phyloP scores from a whole-genome alignment of 1,140 invertebrate genomes.

The Steinernema feltiae region DNA sequence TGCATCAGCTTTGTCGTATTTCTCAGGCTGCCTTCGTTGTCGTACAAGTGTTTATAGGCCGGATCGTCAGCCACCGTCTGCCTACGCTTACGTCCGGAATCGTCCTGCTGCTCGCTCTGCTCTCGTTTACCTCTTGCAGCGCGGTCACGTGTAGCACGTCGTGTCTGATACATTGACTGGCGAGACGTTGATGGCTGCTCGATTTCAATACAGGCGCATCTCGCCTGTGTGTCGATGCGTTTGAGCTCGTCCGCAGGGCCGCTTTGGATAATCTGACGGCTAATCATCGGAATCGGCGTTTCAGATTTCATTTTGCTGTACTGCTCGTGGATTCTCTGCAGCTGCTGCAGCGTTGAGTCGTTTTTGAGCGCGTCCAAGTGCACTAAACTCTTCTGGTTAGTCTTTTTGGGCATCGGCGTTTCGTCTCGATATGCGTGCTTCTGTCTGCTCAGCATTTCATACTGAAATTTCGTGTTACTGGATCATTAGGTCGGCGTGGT shows the following conservation, averaged over 20 bases:
- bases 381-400: neutral
- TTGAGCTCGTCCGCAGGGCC: neutral
- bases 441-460: constrained; percentile 1
- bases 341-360: neutral
- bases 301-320: neutral
- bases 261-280: neutral
- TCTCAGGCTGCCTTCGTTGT: neutral
- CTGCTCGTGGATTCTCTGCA: neutral
- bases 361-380: neutral
- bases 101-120: neutral
- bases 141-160: neutral
- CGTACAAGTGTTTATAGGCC: neutral
- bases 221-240: neutral
- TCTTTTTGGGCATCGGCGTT: neutral
- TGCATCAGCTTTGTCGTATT: neutral
- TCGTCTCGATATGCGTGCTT: neutral
- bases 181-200: neutral
- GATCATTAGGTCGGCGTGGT: too few species aligned
- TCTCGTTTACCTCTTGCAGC: neutral
- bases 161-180: neutral
- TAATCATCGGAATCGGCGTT: neutral
- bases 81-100: neutral
- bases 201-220: neutral
- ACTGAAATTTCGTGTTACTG: too few species aligned
- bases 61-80: neutral